A percentile compares a stretch with the other conserved stretches of the same genome.
phyloP scores from a whole-genome alignment of 2,888 invertebrate genomes.

The Agrypnus murinus region DNA sequence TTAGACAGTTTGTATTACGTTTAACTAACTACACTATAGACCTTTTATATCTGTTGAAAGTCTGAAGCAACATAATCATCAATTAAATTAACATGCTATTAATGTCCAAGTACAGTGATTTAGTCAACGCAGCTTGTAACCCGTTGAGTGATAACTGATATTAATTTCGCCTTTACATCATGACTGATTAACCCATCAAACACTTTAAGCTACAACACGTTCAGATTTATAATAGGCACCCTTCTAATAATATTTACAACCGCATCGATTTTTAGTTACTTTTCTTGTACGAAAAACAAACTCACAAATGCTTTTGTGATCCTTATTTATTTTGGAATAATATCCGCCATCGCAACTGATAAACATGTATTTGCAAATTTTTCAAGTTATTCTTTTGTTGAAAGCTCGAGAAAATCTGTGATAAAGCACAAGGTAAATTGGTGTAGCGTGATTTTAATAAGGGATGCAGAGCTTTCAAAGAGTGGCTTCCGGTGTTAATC shows the following conservation, averaged over 20 bases:
- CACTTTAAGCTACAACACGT: conserved; percentile 13
- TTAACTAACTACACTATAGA: not conserved
- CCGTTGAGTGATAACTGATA: conserved; percentile 61
- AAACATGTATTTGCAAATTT: not conserved
- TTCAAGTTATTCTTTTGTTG: not conserved
- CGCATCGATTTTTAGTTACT: not conserved
- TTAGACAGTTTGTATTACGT: not conserved
- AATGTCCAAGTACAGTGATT: conserved; percentile 60
- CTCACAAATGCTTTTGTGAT: too few relatives aligned
- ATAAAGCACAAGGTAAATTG: conserved; percentile 25
- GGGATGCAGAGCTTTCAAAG: conserved; percentile 60
- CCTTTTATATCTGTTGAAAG: conserved; percentile 33
- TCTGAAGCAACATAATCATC: conserved; percentile 54
- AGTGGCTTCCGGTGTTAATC: conserved; percentile 67
- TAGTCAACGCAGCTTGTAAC: conserved; percentile 60
- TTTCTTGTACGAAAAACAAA: too few relatives aligned
- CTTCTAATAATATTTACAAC: not conserved
- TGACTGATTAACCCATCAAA: conserved; percentile 64
- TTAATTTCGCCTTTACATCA: conserved; percentile 61
- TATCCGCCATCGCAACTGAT: not conserved
- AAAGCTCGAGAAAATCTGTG: too few relatives aligned
- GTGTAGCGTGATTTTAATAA: conserved; percentile 51
- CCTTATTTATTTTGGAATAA: not conserved
- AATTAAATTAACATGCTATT: conserved; percentile 62
- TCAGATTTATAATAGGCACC: conserved; percentile 23